These are phyloP conservation scores for Datnioides undecimradiatus DNA, from an alignment of 2,113 vertebrate species.

Conservation along the genomic window DNA sequence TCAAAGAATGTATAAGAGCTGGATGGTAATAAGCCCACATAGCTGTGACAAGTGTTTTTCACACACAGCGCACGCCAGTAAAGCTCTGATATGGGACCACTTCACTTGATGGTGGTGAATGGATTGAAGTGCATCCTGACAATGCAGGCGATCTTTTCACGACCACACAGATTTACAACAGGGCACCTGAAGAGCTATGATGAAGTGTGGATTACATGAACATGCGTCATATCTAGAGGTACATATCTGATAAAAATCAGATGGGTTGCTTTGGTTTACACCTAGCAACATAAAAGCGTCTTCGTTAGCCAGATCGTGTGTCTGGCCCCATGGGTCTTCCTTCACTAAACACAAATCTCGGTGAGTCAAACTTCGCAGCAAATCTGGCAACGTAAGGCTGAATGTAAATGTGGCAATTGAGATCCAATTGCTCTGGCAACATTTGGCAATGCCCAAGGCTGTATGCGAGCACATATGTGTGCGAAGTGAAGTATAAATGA, in stretches of 20 bases:
- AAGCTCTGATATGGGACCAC: background rate
- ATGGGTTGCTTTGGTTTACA: background rate
- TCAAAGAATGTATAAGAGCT: background rate
- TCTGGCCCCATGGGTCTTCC: background rate
- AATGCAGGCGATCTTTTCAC: constrained; percentile 1
- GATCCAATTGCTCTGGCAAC: background rate
- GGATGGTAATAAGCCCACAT: background rate
- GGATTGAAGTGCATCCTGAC: background rate
- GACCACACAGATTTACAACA: background rate
- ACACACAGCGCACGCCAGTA: background rate
- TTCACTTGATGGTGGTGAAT: background rate
- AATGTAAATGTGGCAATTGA: background rate
- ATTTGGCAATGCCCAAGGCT: background rate
- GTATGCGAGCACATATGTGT: background rate
- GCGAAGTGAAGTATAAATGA: background rate
- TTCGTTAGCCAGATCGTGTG: background rate
- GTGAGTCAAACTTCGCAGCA: too few species aligned
- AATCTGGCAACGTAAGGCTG: background rate
- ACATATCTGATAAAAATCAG: background rate
- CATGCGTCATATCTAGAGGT: background rate
- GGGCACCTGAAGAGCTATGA: background rate
- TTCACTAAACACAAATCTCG: background rate
- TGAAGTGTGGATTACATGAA: background rate
- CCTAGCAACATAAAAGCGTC: background rate
- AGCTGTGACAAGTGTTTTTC: background rate